phyloP scores from a whole-genome alignment of 2,888 invertebrate genomes.

The Ametastegia equiseti region DNA sequence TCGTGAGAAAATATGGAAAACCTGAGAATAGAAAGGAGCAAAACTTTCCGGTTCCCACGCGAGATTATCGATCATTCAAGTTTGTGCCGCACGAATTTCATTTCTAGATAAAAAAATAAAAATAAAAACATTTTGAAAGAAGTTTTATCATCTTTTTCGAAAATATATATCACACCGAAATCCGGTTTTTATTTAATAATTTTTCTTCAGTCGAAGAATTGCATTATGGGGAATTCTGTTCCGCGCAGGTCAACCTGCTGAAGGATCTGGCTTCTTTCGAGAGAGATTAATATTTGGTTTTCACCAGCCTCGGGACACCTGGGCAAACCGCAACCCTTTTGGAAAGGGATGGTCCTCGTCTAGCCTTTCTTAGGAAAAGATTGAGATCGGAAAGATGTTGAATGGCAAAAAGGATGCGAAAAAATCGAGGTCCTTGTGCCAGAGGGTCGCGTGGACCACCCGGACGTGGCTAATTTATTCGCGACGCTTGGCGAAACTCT shows the following conservation, averaged over 20 bases:
- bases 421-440: neutral
- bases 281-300: neutral
- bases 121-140: too few species aligned
- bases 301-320: neutral
- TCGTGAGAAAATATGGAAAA: slow-evolving; percentile 42
- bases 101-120: too few species aligned
- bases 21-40: neutral
- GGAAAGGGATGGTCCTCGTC: neutral
- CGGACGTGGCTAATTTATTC: slow-evolving; percentile 36
- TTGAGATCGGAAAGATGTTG: neutral
- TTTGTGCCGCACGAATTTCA: neutral
- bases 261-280: neutral
- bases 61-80: slow-evolving; percentile 23
- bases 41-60: slow-evolving; percentile 1
- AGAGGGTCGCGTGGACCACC: slow-evolving; percentile 16
- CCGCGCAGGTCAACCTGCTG: neutral
- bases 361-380: neutral
- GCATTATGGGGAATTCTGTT: neutral
- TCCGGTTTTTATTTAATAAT: neutral
- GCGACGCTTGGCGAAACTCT: slow-evolving; percentile 20
- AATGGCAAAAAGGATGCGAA: slow-evolving; percentile 14
- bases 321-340: slow-evolving; percentile 43
- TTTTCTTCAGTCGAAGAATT: neutral
- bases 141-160: neutral
- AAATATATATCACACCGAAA: neutral